Base-by-base conservation (phyloP, 2,113 vertebrate genomes). In the Aspiorhynchus laticeps region DNA sequence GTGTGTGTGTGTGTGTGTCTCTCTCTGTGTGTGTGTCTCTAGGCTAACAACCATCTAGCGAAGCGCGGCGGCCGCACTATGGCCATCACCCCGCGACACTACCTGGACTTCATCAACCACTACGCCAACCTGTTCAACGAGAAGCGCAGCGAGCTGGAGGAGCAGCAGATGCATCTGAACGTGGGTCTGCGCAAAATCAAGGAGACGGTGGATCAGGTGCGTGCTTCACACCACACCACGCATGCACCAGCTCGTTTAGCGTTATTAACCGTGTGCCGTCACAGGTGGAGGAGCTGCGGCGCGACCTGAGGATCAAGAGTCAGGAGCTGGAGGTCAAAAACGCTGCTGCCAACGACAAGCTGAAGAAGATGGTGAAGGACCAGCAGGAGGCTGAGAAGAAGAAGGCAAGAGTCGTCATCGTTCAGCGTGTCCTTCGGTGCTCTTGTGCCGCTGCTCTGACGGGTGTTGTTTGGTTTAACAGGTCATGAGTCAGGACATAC, bases 401-500 rank as follows among this genome's bases (percentile, higher is more conserved):
- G 89, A 99, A 99, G 96, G 98, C 97, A 78, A 3, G 67, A 5
- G 4, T 12, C n/a, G n/a, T n/a, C 11, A 3, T 3, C 15, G 15
- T 24, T 41, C 17, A 3, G 21, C 6, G 12, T 31, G 1, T 33
- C 15, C 31, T 19, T 41, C 36, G 12, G 56, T 9, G 17, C 67
- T 21, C 33, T 6, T 0, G 8, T 24, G 19, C 38, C 36, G 19
- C 36, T 41, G 19, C 36, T 41, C 69, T 24, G 21, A 24, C 56
- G 1, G 56, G 19, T 74, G 4, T n/a, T 19, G 21, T 36, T 77
- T 46, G 83, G 15, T 5, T 51, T 36, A 43, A 7, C 78, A 99
- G 98, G 98, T 99, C 85, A 98, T 99, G 98, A 99, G 98, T 93
- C 98, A 99, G 80, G 98, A 99, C 88, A 99, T 99, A 83, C 98